phyloP scores from a whole-genome alignment of 2,113 vertebrate species.

The Neomonachus schauinslandi region DNA sequence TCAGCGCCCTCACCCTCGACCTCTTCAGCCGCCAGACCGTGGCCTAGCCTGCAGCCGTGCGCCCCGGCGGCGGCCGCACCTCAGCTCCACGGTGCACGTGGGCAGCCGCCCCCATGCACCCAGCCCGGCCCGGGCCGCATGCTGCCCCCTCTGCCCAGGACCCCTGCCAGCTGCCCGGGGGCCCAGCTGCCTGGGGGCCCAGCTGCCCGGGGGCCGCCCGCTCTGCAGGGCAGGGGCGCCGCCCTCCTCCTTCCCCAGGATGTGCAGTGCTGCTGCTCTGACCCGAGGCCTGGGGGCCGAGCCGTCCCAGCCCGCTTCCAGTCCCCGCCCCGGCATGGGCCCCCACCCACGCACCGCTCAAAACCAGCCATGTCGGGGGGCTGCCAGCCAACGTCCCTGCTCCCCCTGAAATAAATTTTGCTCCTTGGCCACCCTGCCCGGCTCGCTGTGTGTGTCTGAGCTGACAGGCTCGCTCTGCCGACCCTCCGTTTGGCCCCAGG shows the following conservation, averaged over 20 bases:
- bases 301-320: not conserved
- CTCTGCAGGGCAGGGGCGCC: not conserved
- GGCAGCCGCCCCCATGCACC: not conserved
- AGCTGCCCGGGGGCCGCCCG: rapidly evolving
- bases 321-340: too few species aligned
- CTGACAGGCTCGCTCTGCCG: rapidly evolving
- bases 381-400: rapidly evolving
- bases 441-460: not conserved
- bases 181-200: not conserved
- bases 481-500: not conserved
- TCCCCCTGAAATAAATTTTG: not conserved
- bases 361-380: rapidly evolving
- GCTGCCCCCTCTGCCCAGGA: too few species aligned
- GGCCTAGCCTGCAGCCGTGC: constrained; percentile 55
- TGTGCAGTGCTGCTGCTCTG: rapidly evolving
- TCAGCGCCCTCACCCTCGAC: constrained; percentile 96
- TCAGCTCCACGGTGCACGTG: rapidly evolving
- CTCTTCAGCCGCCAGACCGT: constrained; percentile 97
- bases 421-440: not conserved
- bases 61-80: not conserved
- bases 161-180: not conserved
- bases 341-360: rapidly evolving
- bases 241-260: not conserved
- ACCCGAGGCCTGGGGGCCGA: not conserved
- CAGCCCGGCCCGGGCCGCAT: rapidly evolving